Conservation (phyloP, 2,113 vertebrate species). For the Barnardius zonarius region DNA sequence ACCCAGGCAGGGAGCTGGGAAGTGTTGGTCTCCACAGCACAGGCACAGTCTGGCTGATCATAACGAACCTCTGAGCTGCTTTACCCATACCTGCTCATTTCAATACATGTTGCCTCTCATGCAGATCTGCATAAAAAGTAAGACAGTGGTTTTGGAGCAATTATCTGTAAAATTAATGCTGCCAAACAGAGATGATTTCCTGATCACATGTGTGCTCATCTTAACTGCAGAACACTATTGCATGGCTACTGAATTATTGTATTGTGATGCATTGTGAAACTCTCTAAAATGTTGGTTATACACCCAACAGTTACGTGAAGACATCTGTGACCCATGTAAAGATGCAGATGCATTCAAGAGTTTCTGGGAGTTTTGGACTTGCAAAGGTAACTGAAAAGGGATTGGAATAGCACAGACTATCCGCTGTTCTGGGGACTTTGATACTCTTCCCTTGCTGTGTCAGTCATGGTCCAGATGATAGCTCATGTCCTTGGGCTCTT, state of each 20-base stretch:
- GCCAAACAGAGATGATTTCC: neutral
- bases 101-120: neutral
- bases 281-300: neutral
- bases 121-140: neutral
- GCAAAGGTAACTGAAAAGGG: neutral
- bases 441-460: neutral
- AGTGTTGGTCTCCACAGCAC: neutral
- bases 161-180: neutral
- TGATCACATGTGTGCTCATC: neutral
- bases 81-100: neutral
- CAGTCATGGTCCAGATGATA: neutral
- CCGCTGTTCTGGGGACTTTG: fast-evolving
- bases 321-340: neutral
- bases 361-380: neutral
- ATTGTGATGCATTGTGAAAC: neutral
- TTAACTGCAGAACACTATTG: neutral
- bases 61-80: neutral
- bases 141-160: neutral
- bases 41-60: neutral
- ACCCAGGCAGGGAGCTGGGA: neutral
- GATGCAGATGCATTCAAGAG: fast-evolving
- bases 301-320: neutral
- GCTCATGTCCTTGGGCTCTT: neutral
- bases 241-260: neutral
- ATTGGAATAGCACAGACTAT: neutral